Evolutionary conservation across 2,888 invertebrate genomes (phyloP).

Genomic region (Hecatera dysodea): DNA sequence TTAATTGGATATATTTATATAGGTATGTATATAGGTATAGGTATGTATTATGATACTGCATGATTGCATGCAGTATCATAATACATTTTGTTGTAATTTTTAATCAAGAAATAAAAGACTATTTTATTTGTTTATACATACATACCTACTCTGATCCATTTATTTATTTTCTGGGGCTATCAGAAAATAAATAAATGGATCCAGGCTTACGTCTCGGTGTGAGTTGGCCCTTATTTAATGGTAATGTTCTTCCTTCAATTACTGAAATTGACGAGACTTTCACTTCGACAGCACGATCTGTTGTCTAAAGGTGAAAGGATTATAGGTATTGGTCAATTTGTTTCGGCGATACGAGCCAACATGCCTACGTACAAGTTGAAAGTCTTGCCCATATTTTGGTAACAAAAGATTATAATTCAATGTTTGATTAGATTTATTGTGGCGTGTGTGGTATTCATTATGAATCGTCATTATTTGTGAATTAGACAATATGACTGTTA

Average conservation of each 20-base stretch:
- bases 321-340: constrained; percentile 55
- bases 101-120: no score
- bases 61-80: no score
- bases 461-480: no score
- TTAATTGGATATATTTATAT: no score
- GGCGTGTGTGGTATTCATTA: constrained; percentile 5
- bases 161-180: no score
- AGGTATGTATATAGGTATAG: no score
- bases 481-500: no score
- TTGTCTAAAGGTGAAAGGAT: constrained; percentile 64
- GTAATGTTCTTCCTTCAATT: constrained; percentile 33
- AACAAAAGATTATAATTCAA: constrained; percentile 18
- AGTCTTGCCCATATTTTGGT: constrained; percentile 43
- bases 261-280: constrained; percentile 53
- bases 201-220: background rate
- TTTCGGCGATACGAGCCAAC: constrained; percentile 41
- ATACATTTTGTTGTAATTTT: no score
- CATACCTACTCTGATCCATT: no score
- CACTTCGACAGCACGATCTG: constrained; percentile 43
- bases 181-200: background rate
- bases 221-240: background rate
- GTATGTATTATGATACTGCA: no score
- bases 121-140: no score
- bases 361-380: constrained; percentile 26
- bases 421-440: constrained; percentile 16